Evolutionary conservation across 2,113 vertebrate genomes (phyloP), one percentile per base, ranked within the genome.

Genomic region (Circaetus gallicus): DNA sequence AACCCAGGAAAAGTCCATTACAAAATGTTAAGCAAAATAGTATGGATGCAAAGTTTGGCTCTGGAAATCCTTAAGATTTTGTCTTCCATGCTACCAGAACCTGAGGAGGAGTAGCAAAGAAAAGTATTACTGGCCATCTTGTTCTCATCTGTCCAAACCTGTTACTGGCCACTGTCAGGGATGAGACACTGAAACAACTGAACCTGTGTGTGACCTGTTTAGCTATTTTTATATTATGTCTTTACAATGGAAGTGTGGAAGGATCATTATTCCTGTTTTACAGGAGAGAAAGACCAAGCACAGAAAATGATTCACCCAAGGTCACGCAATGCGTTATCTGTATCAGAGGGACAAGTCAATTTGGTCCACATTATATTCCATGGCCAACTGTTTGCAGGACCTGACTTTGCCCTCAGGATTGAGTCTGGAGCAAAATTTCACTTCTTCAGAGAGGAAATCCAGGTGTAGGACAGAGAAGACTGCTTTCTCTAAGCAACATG

Each of bases 381-480:
- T 2, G 2, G 11, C 34, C 58, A 92, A 24, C 24, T 29, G 3
- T 52, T 84, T 70, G 28, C 28, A 40, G 0, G 0, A 58, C 9
- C 16, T 78, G 34, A 36, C 11, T 74, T 84, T 74, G 7, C 17
- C 78, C n/a, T 74, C n/a, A 86, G 13, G 29, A 61, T 43, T 72
- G 50, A 50, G 8, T 62, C 32, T 50, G n/a, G 34, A 93, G 32
- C 2, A 84, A 78, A 89, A 82, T 43, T 63, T 66, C 15, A 3
- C 4, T 53, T 36, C 17, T 70, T 74, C 11, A 67, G 25, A 17
- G 25, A 43, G 20, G 15, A 91, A 71, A 29, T 50, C 26, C 5
- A 19, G 6, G 4, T n/a, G 6, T 2, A 32, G 16, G 9, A 36
- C 20, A 52, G 21, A 20, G 45, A 34, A 50, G 5, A n/a, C 12